A percentile compares a stretch with the other conserved stretches of the same genome.
These are phyloP conservation scores for Siphamia tubifer DNA, from an alignment of 2,113 vertebrate genomes.

Conservation along the genomic window DNA sequence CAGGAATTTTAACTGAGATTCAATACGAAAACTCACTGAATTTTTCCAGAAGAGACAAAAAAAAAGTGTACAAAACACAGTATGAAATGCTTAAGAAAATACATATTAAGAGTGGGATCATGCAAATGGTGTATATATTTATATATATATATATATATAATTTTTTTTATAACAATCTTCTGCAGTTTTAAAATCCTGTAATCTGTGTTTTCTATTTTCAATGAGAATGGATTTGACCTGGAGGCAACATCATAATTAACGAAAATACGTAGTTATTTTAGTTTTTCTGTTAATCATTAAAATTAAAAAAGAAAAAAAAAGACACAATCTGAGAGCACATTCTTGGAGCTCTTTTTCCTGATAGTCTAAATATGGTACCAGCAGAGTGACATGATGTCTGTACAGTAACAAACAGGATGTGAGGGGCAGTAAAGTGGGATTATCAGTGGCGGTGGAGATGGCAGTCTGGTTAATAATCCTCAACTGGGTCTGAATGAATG, in stretches of 20 bases:
- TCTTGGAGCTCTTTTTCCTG: neutral
- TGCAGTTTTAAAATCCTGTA: neutral
- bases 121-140: conserved; percentile 25
- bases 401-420: neutral
- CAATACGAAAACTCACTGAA: neutral
- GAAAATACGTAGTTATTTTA: neutral
- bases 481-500: conserved; percentile 14
- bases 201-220: neutral
- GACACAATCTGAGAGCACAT: neutral
- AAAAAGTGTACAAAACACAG: conserved; percentile 28
- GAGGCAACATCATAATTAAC: neutral
- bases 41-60: neutral
- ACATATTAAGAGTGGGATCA: conserved; percentile 22
- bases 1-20: neutral
- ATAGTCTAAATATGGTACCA: conserved; percentile 34
- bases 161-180: neutral
- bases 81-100: conserved; percentile 23
- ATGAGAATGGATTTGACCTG: neutral
- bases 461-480: conserved; percentile 60
- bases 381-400: conserved; percentile 9
- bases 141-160: neutral
- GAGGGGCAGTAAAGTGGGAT: conserved; percentile 34
- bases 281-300: conserved; percentile 22
- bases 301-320: conserved; percentile 7
- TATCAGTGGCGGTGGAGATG: conserved; percentile 40